Conservation (phyloP, 2,888 invertebrate species). For the Folsomia manolachei region DNA sequence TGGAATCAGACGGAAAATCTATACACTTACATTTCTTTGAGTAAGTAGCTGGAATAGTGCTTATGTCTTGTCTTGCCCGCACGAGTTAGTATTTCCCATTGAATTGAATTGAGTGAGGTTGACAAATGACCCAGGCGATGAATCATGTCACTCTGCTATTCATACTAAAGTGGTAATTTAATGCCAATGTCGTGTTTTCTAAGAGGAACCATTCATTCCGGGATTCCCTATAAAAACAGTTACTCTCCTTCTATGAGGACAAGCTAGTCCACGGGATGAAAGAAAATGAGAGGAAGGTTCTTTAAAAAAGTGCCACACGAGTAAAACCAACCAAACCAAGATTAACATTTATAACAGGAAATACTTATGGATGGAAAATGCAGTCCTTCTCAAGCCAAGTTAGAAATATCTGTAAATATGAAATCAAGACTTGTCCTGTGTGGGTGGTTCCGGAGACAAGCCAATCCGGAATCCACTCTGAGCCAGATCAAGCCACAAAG, state of each 20-base stretch:
- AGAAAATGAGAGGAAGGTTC: not conserved
- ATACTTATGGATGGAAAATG: not conserved
- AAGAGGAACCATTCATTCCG: constrained; percentile 19
- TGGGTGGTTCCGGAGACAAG: not conserved
- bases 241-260: not conserved
- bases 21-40: too few species aligned
- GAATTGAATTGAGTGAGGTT: constrained; percentile 6
- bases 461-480: not conserved
- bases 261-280: not conserved
- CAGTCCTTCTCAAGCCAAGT: too few species aligned
- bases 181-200: constrained; percentile 21
- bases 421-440: too few species aligned
- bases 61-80: not conserved
- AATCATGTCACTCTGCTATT: constrained; percentile 22
- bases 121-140: constrained; percentile 22
- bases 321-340: not conserved
- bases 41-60: too few species aligned
- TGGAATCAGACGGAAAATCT: not conserved
- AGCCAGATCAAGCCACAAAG: not conserved
- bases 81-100: too few species aligned
- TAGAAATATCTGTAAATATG: too few species aligned
- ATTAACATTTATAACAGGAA: not conserved
- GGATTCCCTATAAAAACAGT: constrained; percentile 12
- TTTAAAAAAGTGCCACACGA: not conserved
- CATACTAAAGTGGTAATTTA: constrained; percentile 22